These are phyloP conservation scores for Drosophila bifasciata DNA, from an alignment of 1,140 invertebrate genomes.

Conservation along the genomic window DNA sequence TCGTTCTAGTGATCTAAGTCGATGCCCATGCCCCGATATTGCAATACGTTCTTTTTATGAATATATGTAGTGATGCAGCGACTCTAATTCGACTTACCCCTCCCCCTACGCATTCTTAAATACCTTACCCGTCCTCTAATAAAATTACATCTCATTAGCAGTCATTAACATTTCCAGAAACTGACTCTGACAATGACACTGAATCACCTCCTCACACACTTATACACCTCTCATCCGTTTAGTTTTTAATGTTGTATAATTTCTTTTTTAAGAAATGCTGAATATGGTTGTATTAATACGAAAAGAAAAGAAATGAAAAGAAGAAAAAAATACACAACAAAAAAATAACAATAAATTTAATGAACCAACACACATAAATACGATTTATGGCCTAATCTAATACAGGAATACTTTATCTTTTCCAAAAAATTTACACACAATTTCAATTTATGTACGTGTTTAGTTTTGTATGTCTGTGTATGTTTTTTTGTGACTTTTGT, in stretches of 20 bases:
- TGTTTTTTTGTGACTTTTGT: conserved; percentile 64
- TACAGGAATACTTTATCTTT: conserved; percentile 31
- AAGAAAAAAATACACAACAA: conserved; percentile 5
- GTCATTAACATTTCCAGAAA: conserved; percentile 31
- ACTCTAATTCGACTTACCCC: conserved; percentile 32
- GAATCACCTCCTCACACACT: conserved; percentile 18
- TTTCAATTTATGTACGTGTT: conserved; percentile 10
- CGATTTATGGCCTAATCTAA: conserved; percentile 14
- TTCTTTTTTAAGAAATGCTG: conserved; percentile 65
- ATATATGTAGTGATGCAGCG: conserved; percentile 38
- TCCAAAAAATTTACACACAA: conserved; percentile 58
- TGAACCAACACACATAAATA: conserved; percentile 28
- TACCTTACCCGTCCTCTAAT: conserved; percentile 66
- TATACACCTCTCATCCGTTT: conserved; percentile 49
- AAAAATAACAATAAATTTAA: conserved; percentile 35
- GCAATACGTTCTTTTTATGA: conserved; percentile 70
- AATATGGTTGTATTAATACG: conserved; percentile 69
- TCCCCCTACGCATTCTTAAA: background rate
- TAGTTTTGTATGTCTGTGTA: conserved; percentile 10
- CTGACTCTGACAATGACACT: conserved; percentile 1
- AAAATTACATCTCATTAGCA: conserved; percentile 64
- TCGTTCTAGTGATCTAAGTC: conserved; percentile 57
- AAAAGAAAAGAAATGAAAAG: conserved; percentile 24
- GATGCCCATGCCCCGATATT: conserved; percentile 58
- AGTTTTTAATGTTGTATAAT: conserved; percentile 63